Evolutionary conservation across 2,797 vertebrate species (phyloP).

Genomic region (Notoglanidium macrostoma): DNA sequence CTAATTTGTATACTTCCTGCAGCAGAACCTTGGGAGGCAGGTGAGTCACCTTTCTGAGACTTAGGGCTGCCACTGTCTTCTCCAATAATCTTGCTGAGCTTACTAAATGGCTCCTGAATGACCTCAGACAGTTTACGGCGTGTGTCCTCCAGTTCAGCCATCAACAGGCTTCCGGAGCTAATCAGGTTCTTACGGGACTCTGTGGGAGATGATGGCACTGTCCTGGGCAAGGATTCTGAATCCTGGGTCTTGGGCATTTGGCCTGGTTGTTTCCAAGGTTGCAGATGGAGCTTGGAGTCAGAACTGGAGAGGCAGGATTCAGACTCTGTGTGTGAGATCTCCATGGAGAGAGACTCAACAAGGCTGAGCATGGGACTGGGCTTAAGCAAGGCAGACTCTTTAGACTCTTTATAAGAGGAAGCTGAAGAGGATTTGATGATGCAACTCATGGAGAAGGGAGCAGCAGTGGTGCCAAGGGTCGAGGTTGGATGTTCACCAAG

Average conservation of each 20-base stretch:
- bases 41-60: conserved; percentile 62
- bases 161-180: conserved; percentile 68
- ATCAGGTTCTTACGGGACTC: conserved; percentile 65
- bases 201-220: conserved; percentile 57
- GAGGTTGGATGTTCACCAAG: conserved; percentile 67
- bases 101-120: conserved; percentile 83
- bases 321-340: conserved; percentile 76
- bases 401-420: conserved; percentile 66
- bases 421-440: conserved; percentile 79
- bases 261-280: conserved; percentile 75
- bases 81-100: conserved; percentile 85
- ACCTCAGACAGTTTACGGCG: conserved; percentile 81
- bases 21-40: conserved; percentile 50
- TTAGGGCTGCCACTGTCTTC: conserved; percentile 75
- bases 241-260: conserved; percentile 65
- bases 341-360: conserved; percentile 80
- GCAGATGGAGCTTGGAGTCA: conserved; percentile 78
- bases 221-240: conserved; percentile 11
- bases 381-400: conserved; percentile 61
- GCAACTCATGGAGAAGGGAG: conserved; percentile 57
- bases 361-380: conserved; percentile 75
- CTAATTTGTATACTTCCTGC: conserved; percentile 37
- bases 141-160: conserved; percentile 81
- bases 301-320: conserved; percentile 78
- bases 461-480: conserved; percentile 41